Evolutionary conservation across 2,888 invertebrate genomes (phyloP), one percentile per base, ranked within the genome.

Genomic region (Dorcus hopei): DNA sequence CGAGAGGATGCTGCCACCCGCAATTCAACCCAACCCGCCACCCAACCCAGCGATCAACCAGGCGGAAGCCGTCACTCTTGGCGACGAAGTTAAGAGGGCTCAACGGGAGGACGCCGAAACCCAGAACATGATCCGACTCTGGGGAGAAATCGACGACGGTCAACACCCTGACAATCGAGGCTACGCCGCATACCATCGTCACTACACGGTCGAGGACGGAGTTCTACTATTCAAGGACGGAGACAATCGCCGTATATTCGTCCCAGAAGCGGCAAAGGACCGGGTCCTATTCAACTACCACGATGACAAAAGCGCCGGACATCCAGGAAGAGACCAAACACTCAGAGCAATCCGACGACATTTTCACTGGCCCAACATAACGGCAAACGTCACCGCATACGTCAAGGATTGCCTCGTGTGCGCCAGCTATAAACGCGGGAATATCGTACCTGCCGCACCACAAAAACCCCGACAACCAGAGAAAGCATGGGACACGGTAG

Each of bases 361-460:
- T 9, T 59, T 53, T 49, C 47, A 14, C 48, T 57, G 56, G 47
- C 53, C 41, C 1, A 41, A 14, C 5, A 26, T 61, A 38, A 42
- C 16, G 1, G 38, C 14, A 3, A 16, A 3, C 3, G 52, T 57
- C 11, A 65, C 66, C 63, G 64, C 66, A 64, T 56, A 65, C 61
- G 57, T 68, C 53, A 63, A 61, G 52, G 4, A 11, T 0, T 63
- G 59, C 26, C 49, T 52, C 40, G 42, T 54, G 4, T 57, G 59
- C 49, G 42, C 55, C 7, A 14, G 52, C 23, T 11, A 48, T 1
- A 61, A 63, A 19, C 42, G 55, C 26, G 50, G 59, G 5, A 59
- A 55, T 2, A 26, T 40, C 2, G 59, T 60, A 11, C 39, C 11
- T 1, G 39, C 48, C 7, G 59, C 59, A 23, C 58, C 62, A 3